Evolutionary conservation across 30 jellyfish, hydroid and myxozoan species (phyloP), one percentile per base, ranked within the genome.

Genomic region (Aurelia sp.): DNA sequence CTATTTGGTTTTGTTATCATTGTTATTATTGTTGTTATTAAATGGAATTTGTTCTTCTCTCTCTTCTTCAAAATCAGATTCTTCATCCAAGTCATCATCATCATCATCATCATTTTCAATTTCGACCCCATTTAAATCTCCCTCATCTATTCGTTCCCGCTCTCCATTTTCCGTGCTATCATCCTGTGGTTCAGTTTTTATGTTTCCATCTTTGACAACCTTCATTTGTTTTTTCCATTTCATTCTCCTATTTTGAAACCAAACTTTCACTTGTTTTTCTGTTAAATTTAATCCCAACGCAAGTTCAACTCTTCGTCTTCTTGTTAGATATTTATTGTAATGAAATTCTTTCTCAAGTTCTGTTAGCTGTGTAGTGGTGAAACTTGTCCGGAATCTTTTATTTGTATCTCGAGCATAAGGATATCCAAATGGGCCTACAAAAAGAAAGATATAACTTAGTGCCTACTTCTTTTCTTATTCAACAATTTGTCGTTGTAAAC

Each of bases 211-310:
- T 27, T 67, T 82, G 17, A 78, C 89, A 13, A 62, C 27, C 44
- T 70, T 73, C 33, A 74, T 51, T 59, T 89, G 97, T 84, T 90
- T 90, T 62, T 91, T 91, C 92, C 90, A 85, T 51, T 91, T 91
- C 97, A 91, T 91, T 57, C 97, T 66, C 62, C 93, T 62, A 65
- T 91, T 91, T 79, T 91, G 97, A 61, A 91, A 91, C 97, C 97
- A 91, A 15, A 91, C 96, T 62, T 91, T 91, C 73, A 91, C 96
- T 37, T 91, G 97, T 55, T 83, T 91, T 78, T 91, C 97, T 11
- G 96, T 76, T 60, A 91, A 66, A 60, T 91, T 83, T 63, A 91
- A 50, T 4, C 96, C 97, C 44, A 84, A 52, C 18, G 97, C 96
- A 7, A 91, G 87, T 60, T 91, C 97, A 9, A 91, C 94, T 16